Conservation (phyloP, 2,797 vertebrate genomes). For the Myotis daubentonii region DNA sequence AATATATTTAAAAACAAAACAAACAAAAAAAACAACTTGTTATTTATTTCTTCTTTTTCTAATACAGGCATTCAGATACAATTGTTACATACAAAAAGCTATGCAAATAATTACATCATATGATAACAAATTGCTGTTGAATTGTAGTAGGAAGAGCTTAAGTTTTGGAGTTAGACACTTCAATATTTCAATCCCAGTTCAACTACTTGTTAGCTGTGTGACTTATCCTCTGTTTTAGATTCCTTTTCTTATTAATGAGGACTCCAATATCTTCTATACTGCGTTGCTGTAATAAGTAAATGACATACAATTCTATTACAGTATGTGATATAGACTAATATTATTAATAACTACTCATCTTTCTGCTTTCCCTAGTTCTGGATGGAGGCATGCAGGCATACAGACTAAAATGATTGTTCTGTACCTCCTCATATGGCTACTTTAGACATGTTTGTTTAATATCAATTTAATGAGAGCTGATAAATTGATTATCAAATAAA, state of each 20-base stretch:
- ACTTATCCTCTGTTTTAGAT: not conserved
- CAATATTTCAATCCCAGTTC: not conserved
- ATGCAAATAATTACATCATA: not conserved
- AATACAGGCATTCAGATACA: not conserved
- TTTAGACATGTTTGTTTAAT: not conserved
- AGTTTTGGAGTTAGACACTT: not conserved
- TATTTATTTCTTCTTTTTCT: not conserved
- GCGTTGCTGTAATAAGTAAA: not conserved
- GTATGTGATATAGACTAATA: not conserved
- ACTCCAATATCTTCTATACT: not conserved
- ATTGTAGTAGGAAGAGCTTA: not conserved
- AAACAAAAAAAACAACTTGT: too few relatives aligned
- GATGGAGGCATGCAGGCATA: not conserved
- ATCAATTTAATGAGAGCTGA: not conserved
- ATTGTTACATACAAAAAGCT: not conserved
- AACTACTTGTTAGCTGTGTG: not conserved
- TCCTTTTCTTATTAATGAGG: not conserved
- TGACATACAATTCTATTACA: not conserved
- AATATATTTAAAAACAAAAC: too few relatives aligned
- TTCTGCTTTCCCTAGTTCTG: not conserved
- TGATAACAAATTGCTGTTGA: not conserved
- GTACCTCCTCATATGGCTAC: not conserved
- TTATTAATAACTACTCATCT: not conserved
- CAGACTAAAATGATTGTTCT: not conserved
- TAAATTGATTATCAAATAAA: not conserved